A percentile compares a stretch with the other conserved stretches of the same genome.
phyloP scores from a whole-genome alignment of 2,888 invertebrate genomes.

The Lasioglossum villosulum region DNA sequence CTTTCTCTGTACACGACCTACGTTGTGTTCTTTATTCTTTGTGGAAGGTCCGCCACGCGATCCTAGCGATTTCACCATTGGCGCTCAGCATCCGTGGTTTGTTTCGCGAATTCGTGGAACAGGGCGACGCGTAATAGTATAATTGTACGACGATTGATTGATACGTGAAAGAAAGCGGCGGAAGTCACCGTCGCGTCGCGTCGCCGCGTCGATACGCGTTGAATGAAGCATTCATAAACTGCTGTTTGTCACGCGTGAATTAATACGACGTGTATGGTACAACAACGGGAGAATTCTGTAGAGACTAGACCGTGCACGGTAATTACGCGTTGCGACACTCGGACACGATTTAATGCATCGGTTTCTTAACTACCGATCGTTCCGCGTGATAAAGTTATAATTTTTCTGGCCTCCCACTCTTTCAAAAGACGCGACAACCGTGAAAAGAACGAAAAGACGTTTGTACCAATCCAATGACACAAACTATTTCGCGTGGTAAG shows the following conservation, averaged over 20 bases:
- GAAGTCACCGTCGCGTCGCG: too few relatives aligned
- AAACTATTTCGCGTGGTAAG: not conserved
- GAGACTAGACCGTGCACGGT: not conserved
- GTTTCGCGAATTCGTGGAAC: not conserved
- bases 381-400: too few relatives aligned
- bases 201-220: not conserved
- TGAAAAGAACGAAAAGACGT: not conserved
- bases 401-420: not conserved
- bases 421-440: not conserved
- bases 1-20: not conserved
- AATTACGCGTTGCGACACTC: constrained; percentile 18
- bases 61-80: not conserved
- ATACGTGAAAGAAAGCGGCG: not conserved
- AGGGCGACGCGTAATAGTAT: not conserved
- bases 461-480: not conserved
- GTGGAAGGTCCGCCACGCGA: not conserved
- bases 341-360: not conserved
- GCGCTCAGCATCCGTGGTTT: not conserved
- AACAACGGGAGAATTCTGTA: constrained; percentile 9
- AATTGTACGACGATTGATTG: not conserved
- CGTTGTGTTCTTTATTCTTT: not conserved
- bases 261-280: not conserved
- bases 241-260: constrained; percentile 17
- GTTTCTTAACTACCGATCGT: constrained; percentile 9
- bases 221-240: constrained; percentile 5